These are phyloP conservation scores for Lycocerus yunnanus DNA, from an alignment of 2,888 invertebrate species.

Conservation along the genomic window DNA sequence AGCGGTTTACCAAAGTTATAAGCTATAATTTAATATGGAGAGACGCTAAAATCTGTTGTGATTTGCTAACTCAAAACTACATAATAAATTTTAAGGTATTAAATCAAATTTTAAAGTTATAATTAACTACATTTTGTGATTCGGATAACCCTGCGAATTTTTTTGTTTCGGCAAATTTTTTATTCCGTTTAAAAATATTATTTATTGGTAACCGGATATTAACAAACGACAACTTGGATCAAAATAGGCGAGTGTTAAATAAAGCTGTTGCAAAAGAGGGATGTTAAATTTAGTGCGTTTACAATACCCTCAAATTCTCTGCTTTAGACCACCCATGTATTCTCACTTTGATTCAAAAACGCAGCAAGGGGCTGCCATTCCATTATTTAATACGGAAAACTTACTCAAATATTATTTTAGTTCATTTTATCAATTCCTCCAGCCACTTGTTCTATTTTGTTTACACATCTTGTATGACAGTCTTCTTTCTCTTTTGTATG, in stretches of 20 bases:
- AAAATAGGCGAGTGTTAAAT: conserved; percentile 6
- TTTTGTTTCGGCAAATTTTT: too few relatives aligned
- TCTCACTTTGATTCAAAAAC: conserved; percentile 9
- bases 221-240: conserved; percentile 6
- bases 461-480: too few relatives aligned
- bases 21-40: conserved; percentile 3
- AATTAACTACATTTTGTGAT: background rate
- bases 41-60: background rate
- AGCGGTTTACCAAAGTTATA: conserved; percentile 3
- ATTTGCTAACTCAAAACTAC: conserved; percentile 3
- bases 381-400: background rate
- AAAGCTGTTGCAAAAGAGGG: conserved; percentile 8
- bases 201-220: conserved; percentile 9
- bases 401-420: too few relatives aligned
- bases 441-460: too few relatives aligned
- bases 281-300: conserved; percentile 11
- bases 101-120: conserved; percentile 1
- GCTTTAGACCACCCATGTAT: conserved; percentile 12
- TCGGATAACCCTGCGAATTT: background rate
- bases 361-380: conserved; percentile 6
- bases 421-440: too few relatives aligned
- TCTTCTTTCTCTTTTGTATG: too few relatives aligned
- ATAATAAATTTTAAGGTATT: conserved; percentile 1
- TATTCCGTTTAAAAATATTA: conserved; percentile 2
- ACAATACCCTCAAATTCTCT: background rate